phyloP scores from a whole-genome alignment of 2,888 invertebrate genomes.

The Drosophila pseudotalamancana region DNA sequence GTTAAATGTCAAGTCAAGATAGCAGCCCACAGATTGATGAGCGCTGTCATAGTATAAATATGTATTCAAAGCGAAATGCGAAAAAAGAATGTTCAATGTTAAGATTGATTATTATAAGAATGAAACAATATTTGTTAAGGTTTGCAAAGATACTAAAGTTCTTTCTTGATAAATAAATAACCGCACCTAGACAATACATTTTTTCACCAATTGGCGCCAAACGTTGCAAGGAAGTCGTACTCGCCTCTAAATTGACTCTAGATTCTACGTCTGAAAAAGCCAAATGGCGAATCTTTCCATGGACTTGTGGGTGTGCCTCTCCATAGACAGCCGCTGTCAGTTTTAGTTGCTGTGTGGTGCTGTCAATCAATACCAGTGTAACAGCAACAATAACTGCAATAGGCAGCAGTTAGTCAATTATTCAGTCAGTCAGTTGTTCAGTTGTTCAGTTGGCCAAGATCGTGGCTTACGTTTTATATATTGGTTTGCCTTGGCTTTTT shows the following conservation, averaged over 20 bases:
- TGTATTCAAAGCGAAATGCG: conserved; percentile 43
- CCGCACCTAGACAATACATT: neutral
- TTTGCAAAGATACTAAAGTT: neutral
- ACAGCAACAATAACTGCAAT: conserved; percentile 15
- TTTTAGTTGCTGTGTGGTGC: conserved; percentile 59
- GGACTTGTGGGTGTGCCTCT: conserved; percentile 52
- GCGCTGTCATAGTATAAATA: conserved; percentile 55
- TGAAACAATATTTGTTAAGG: too few relatives aligned
- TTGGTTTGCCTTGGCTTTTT: conserved; percentile 59
- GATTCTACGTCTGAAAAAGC: conserved; percentile 15
- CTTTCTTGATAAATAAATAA: neutral
- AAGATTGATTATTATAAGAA: neutral
- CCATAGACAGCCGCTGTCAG: conserved; percentile 37
- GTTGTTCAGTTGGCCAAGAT: conserved; percentile 11
- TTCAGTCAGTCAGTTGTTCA: conserved; percentile 20
- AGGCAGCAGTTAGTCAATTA: conserved; percentile 22
- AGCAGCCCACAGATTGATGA: conserved; percentile 58
- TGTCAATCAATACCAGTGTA: conserved; percentile 63
- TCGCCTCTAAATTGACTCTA: neutral
- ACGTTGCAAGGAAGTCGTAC: conserved; percentile 17
- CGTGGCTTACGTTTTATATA: conserved; percentile 20
- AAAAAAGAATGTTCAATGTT: conserved; percentile 36
- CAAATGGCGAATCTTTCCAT: conserved; percentile 45
- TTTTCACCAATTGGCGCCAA: neutral
- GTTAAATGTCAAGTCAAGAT: conserved; percentile 60